Conservation (phyloP, 2,888 invertebrate genomes). For the Eilema griseolum region DNA sequence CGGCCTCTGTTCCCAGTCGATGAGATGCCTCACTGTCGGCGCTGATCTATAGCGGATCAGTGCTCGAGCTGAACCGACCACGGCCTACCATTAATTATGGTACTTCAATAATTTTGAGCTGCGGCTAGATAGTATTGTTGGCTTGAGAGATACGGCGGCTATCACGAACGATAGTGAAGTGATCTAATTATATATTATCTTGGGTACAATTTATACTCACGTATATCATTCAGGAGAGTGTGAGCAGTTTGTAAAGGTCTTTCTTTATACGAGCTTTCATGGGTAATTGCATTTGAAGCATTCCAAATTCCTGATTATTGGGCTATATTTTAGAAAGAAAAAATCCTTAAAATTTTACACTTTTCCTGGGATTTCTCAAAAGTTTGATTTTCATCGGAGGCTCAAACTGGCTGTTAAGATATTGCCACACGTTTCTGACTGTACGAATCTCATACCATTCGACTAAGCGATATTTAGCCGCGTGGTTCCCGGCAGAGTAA, state of each 20-base stretch:
- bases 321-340: too few species aligned
- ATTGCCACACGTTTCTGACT: not conserved
- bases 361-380: too few species aligned
- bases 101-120: slow-evolving; percentile 23
- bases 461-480: too few species aligned
- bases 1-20: slow-evolving; percentile 50
- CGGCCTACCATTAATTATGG: slow-evolving; percentile 20
- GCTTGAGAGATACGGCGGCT: not conserved
- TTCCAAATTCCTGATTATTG: too few species aligned
- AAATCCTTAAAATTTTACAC: too few species aligned
- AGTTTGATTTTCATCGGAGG: not conserved
- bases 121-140: slow-evolving; percentile 9
- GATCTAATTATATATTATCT: not conserved
- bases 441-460: too few species aligned
- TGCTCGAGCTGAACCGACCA: slow-evolving; percentile 4
- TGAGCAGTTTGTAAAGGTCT: too few species aligned
- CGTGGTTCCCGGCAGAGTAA: too few species aligned
- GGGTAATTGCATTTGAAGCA: too few species aligned
- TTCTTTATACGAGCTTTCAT: too few species aligned
- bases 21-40: slow-evolving; percentile 56
- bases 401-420: not conserved
- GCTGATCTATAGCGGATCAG: slow-evolving; percentile 61
- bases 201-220: not conserved
- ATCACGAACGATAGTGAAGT: slow-evolving; percentile 2
- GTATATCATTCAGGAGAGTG: too few species aligned